Conservation (phyloP, 2,113 vertebrate species). For the Glaucidium brasilianum region DNA sequence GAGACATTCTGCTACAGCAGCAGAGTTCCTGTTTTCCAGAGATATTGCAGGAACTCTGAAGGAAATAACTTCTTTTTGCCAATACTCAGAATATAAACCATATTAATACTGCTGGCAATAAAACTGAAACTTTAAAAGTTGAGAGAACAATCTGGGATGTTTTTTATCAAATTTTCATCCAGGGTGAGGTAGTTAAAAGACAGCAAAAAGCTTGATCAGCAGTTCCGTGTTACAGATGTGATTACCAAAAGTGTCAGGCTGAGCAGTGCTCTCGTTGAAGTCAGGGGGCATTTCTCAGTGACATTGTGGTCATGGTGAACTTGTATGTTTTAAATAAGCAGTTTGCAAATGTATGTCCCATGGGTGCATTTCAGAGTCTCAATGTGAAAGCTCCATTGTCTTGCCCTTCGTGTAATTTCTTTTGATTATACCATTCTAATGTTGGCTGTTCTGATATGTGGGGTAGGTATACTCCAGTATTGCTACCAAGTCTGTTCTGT, state of each 20-base stretch:
- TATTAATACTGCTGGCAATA: neutral
- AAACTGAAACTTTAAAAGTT: neutral
- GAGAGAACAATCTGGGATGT: neutral
- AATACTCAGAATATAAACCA: neutral
- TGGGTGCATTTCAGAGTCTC: neutral
- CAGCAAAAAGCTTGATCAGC: slow-evolving; percentile 5
- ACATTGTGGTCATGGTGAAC: neutral
- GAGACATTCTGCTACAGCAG: neutral
- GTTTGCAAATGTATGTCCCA: neutral
- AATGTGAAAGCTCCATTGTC: neutral
- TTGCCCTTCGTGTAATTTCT: neutral
- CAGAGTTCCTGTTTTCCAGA: neutral
- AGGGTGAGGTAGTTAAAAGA: neutral
- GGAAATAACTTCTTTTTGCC: neutral
- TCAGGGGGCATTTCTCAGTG: neutral
- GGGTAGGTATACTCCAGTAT: neutral
- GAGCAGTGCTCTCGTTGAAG: neutral
- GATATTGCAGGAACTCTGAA: neutral
- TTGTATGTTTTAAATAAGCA: neutral
- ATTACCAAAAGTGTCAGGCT: slow-evolving; percentile 13
- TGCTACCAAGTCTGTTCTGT: neutral
- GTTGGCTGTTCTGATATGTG: neutral
- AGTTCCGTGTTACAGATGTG: neutral
- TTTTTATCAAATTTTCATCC: neutral
- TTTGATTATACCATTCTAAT: neutral